A percentile compares a stretch with the other conserved stretches of the same genome.
Evolutionary conservation across 2,888 invertebrate genomes (phyloP).

Genomic region (Hypomecis punctinalis): DNA sequence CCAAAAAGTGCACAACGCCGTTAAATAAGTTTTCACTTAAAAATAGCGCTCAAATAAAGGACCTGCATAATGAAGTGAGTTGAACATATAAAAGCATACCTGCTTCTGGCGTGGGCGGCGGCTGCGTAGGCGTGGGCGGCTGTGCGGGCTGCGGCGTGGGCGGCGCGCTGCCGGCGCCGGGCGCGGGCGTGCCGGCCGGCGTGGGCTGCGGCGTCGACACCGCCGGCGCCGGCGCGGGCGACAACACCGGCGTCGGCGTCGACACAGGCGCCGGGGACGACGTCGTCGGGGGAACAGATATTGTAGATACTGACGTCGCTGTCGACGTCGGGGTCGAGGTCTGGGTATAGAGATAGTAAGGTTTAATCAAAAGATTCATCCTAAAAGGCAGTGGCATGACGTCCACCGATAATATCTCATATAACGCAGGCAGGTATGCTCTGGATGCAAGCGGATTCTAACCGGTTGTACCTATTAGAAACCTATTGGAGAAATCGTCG

Average conservation of each 20-base stretch:
- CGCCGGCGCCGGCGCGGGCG: slow-evolving; percentile 36
- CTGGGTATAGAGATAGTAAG: slow-evolving; percentile 1
- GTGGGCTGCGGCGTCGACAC: slow-evolving; percentile 37
- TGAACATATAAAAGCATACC: slow-evolving; percentile 56
- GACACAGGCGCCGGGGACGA: slow-evolving; percentile 30
- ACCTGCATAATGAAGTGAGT: background rate
- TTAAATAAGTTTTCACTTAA: too few relatives aligned
- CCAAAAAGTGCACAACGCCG: too few relatives aligned
- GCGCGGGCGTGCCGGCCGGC: slow-evolving; percentile 41
- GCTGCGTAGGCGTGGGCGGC: slow-evolving; percentile 69
- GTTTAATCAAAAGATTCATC: too few relatives aligned
- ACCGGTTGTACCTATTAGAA: too few relatives aligned
- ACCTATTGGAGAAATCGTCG: too few relatives aligned
- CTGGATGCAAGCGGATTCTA: too few relatives aligned
- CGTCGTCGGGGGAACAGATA: slow-evolving; percentile 41
- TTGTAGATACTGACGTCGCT: slow-evolving; percentile 25
- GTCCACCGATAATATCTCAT: too few relatives aligned
- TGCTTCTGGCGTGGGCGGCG: slow-evolving; percentile 70
- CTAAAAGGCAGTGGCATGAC: too few relatives aligned
- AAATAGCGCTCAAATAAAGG: background rate
- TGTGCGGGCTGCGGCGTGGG: slow-evolving; percentile 69
- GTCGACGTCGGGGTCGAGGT: slow-evolving; percentile 37
- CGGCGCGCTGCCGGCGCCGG: slow-evolving; percentile 57
- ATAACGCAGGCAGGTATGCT: too few relatives aligned
- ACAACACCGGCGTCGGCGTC: slow-evolving; percentile 29